Evolutionary conservation across 2,113 vertebrate species (phyloP).

Genomic region (Chelonoidis abingdonii): DNA sequence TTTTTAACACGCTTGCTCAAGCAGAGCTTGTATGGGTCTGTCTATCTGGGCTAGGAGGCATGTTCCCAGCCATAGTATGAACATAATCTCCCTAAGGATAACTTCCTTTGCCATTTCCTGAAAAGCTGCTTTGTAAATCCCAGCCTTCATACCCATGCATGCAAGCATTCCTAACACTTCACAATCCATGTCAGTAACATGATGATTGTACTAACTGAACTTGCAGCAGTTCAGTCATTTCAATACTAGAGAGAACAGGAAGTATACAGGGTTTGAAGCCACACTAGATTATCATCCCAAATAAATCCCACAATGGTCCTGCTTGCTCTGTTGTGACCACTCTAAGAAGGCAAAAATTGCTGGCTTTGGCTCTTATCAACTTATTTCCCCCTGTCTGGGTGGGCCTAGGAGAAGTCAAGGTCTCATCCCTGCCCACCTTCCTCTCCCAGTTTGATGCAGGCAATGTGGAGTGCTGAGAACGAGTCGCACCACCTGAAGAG

Average conservation of each 20-base stretch:
- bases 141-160: accelerated
- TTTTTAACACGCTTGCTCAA: no score
- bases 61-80: no score
- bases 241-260: neutral
- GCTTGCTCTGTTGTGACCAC: neutral
- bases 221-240: neutral
- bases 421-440: neutral
- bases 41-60: no score
- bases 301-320: neutral
- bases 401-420: neutral
- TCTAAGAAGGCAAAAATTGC: neutral
- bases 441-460: neutral
- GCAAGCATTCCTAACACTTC: neutral
- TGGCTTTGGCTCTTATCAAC: neutral
- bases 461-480: neutral
- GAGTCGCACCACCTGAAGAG: neutral
- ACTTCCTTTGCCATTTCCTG: accelerated
- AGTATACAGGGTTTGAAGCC: neutral
- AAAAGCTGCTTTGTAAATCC: neutral
- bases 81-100: no score
- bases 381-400: neutral
- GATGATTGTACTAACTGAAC: neutral
- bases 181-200: neutral
- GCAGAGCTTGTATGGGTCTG: no score
- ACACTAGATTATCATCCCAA: neutral